Evolutionary conservation across 92 coral and sea anemone species (phyloP), one percentile per base, ranked within the genome.

Genomic region (Diadumene lineata): DNA sequence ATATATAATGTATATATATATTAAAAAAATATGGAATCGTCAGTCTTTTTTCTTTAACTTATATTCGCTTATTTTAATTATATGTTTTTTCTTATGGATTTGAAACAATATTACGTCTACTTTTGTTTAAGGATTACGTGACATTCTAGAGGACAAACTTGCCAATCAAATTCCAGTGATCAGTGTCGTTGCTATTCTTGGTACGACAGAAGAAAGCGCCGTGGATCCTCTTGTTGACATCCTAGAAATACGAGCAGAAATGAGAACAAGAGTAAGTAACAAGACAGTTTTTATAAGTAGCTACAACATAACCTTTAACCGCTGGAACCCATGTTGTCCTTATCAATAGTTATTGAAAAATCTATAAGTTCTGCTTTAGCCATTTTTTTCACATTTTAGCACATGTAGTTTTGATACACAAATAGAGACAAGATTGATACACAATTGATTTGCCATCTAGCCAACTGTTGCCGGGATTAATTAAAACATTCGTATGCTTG

Each of bases 151-250:
- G 11, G 38, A 80, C 19, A 83, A 84, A 64, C 64, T 83, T 57
- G 53, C 64, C 18, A 50, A 81, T 18, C 61, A 84, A 23, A 79
- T 80, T 61, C 93, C 97, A 10, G 89, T 92, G 16, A 83, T 92
- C 21, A 75, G 88, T 0, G 91, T 92, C 50, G 85, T 87, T 0
- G 82, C 93, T 17, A 77, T 92, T 7, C 86, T 86, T 85, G 98
- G 98, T 30, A 93, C 96, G 26, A 93, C 98, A 0, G 98, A 93
- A 60, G 94, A 89, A 75, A 89, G 98, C 24, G 98, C 98, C 26
- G 86, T 92, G 66, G 98, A 92, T 79, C 94, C 98, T 0, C 75
- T 92, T 26, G 70, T 79, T n/a, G 94, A 86, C 0, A 78, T 92
- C 46, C 66, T 92, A 18, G 84, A 72, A 56, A 31, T 89, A 3